Percentiles rank a stretch among this genome's conserved stretches.
Conservation (phyloP, 2,888 invertebrate species). For the Ophonus ardosiacus region DNA sequence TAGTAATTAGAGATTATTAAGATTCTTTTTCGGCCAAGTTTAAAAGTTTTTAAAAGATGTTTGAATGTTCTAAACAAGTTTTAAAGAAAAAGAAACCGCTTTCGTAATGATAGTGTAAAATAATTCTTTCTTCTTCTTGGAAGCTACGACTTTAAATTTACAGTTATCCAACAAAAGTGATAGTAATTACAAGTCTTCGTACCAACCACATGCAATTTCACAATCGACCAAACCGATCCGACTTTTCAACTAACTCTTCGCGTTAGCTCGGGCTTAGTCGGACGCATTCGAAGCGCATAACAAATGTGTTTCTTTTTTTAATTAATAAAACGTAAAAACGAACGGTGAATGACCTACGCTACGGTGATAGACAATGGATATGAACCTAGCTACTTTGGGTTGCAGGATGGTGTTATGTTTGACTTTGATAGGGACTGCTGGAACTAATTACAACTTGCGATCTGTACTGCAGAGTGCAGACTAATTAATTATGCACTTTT, state of each 20-base stretch:
- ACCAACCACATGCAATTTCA: conserved; percentile 55
- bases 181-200: conserved; percentile 48
- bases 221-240: conserved; percentile 55
- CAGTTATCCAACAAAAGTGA: conserved; percentile 58
- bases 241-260: conserved; percentile 13
- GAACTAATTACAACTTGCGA: conserved; percentile 25
- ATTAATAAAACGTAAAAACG: conserved; percentile 62
- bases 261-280: conserved; percentile 25
- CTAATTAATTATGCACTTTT: conserved; percentile 28
- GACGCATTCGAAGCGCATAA: conserved; percentile 39
- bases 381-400: neutral
- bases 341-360: conserved; percentile 26
- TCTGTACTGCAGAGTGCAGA: conserved; percentile 17
- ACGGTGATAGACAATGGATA: conserved; percentile 51
- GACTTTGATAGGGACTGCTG: conserved; percentile 17
- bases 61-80: conserved; percentile 19
- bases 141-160: conserved; percentile 30
- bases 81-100: neutral
- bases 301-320: conserved; percentile 57
- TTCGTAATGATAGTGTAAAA: conserved; percentile 29
- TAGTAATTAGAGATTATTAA: neutral
- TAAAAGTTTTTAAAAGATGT: conserved; percentile 32
- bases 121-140: neutral
- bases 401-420: conserved; percentile 5
- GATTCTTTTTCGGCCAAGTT: neutral